phyloP scores from a whole-genome alignment of 2,113 vertebrate genomes.

The Microtus ochrogaster region DNA sequence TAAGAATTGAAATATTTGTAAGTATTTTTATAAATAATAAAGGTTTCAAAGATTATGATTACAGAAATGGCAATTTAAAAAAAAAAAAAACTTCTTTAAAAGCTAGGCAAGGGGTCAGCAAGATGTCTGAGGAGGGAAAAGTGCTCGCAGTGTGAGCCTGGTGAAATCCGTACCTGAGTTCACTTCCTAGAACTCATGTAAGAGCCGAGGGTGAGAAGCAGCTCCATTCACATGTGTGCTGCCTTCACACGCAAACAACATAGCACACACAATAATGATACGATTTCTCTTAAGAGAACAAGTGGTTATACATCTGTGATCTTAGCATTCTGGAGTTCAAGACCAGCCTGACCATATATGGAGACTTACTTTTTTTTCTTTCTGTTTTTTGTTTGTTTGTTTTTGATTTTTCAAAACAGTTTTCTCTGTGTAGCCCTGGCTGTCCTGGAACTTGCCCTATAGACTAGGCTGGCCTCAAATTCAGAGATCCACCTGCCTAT shows the following conservation, averaged over 20 bases:
- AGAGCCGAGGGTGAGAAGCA: background rate
- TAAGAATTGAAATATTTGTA: background rate
- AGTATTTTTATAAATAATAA: background rate
- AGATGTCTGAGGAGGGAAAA: background rate
- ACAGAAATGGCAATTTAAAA: background rate
- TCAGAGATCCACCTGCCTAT: too few species aligned
- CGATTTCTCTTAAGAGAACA: background rate
- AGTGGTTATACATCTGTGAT: background rate
- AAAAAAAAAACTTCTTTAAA: background rate
- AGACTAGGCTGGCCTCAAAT: too few species aligned
- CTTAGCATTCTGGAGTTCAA: too few species aligned
- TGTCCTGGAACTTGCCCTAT: too few species aligned
- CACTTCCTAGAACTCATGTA: background rate
- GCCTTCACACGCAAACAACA: background rate
- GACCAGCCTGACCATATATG: too few species aligned
- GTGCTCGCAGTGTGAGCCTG: background rate
- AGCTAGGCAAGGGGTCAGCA: too few species aligned
- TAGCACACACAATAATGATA: background rate
- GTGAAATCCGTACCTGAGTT: background rate
- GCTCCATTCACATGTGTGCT: background rate
- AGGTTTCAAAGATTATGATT: constrained; percentile 46
- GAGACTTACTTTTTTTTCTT: too few species aligned
- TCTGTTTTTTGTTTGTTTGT: too few species aligned
- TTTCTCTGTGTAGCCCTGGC: too few species aligned
- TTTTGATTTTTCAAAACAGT: too few species aligned